phyloP scores from a whole-genome alignment of 2,888 invertebrate species.

The Venusia cambrica region DNA sequence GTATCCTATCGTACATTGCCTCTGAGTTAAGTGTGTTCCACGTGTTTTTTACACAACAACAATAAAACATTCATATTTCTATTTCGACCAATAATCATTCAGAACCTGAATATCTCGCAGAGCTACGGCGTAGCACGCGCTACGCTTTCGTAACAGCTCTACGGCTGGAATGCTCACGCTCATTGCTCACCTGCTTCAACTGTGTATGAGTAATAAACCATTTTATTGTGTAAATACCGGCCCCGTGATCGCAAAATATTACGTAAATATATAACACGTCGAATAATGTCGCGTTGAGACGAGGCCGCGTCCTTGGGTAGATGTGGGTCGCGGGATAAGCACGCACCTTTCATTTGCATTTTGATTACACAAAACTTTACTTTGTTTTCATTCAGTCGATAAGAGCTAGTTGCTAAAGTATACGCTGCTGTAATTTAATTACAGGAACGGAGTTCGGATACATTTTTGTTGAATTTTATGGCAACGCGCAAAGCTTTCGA shows the following conservation, averaged over 20 bases:
- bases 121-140: constrained; percentile 1
- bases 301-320: constrained; percentile 70
- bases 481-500: constrained; percentile 1
- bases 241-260: constrained; percentile 24
- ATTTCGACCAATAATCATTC: too few species aligned
- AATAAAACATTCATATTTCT: too few species aligned
- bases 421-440: constrained; percentile 41
- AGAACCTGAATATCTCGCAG: too few species aligned
- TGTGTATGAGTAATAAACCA: constrained; percentile 17
- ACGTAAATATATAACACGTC: constrained; percentile 34
- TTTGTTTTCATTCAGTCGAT: constrained; percentile 51
- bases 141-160: constrained; percentile 9
- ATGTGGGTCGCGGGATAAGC: constrained; percentile 76
- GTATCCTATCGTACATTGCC: too few species aligned
- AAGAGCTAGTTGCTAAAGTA: constrained; percentile 64
- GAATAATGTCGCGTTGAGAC: constrained; percentile 43
- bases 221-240: constrained; percentile 22
- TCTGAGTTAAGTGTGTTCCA: too few species aligned
- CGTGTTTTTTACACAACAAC: too few species aligned
- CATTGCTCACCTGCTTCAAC: constrained; percentile 6
- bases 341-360: constrained; percentile 72
- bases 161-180: neutral
- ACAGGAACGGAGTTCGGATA: constrained; percentile 36
- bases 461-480: constrained; percentile 19
- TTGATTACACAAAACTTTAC: constrained; percentile 56